These are phyloP conservation scores for Geotrupes spiniger DNA, from an alignment of 2,888 invertebrate species.

Conservation along the genomic window DNA sequence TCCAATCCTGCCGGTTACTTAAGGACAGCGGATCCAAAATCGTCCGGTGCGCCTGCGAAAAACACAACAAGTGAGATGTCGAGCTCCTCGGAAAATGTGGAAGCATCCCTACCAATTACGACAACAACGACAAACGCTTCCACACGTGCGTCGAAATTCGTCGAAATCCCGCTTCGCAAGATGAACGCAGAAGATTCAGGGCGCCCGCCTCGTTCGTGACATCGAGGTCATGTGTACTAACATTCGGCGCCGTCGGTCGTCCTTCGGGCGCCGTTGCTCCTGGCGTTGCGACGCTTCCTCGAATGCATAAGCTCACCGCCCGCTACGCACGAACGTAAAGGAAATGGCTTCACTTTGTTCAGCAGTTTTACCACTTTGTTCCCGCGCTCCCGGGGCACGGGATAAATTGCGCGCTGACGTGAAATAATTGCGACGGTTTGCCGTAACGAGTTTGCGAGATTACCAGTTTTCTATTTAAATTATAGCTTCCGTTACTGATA, in stretches of 20 bases:
- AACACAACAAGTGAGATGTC: not conserved
- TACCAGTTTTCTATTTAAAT: too few species aligned
- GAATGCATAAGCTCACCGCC: conserved; percentile 6
- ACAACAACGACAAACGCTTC: not conserved
- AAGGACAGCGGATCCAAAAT: not conserved
- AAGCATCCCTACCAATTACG: conserved; percentile 2
- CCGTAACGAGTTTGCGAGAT: too few species aligned
- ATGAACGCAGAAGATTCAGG: not conserved
- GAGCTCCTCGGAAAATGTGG: not conserved
- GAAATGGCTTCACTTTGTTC: not conserved
- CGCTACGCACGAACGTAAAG: conserved; percentile 4
- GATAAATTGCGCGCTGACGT: not conserved
- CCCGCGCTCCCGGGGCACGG: not conserved
- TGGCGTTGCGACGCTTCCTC: conserved; percentile 15
- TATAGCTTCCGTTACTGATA: too few species aligned
- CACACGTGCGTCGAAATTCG: not conserved
- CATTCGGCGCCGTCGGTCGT: conserved; percentile 24
- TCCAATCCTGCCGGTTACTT: conserved; percentile 5
- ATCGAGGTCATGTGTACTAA: conserved; percentile 12
- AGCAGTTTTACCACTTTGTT: not conserved
- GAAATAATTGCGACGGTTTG: too few species aligned
- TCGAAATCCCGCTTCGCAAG: not conserved
- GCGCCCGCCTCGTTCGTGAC: not conserved
- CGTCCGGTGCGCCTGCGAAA: not conserved
- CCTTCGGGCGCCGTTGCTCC: conserved; percentile 25